Percentiles rank a stretch among this genome's conserved stretches.
These are phyloP conservation scores for Leptothorax acervorum DNA, from an alignment of 2,888 invertebrate genomes.

Conservation along the genomic window DNA sequence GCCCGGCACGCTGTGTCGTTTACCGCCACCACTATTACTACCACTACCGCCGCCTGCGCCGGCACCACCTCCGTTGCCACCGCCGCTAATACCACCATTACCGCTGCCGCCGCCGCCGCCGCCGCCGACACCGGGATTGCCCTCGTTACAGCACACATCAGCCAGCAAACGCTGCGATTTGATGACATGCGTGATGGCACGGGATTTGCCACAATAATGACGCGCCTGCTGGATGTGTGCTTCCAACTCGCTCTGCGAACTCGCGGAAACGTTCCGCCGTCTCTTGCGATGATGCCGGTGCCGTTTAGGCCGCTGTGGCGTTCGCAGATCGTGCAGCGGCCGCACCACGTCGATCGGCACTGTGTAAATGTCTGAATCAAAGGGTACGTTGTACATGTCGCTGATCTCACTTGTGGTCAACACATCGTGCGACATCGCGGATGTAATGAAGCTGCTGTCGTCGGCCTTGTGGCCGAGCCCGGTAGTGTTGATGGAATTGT, in stretches of 20 bases:
- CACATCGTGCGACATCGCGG: conserved; percentile 95
- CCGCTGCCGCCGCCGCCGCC: not conserved
- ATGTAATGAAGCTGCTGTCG: conserved; percentile 95
- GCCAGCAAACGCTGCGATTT: conserved; percentile 84
- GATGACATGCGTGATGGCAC: conserved; percentile 83
- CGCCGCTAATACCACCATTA: not conserved
- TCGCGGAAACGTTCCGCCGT: conserved; percentile 86
- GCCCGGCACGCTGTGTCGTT: conserved; percentile 90
- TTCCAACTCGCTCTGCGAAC: conserved; percentile 85
- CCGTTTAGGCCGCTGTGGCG: conserved; percentile 86
- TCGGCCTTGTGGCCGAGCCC: conserved; percentile 91
- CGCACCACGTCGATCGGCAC: conserved; percentile 93
- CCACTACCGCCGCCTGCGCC: not conserved
- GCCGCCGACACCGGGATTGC: conserved; percentile 25
- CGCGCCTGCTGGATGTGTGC: conserved; percentile 83
- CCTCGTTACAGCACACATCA: conserved; percentile 82
- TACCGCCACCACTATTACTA: conserved; percentile 83
- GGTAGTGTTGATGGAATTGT: conserved; percentile 89
- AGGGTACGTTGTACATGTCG: conserved; percentile 95
- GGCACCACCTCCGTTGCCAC: not conserved
- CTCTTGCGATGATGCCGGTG: conserved; percentile 85
- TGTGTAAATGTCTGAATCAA: conserved; percentile 95
- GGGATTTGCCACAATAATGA: conserved; percentile 83
- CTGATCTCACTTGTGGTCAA: conserved; percentile 91
- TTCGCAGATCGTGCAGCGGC: conserved; percentile 86